Percentiles rank a stretch among this genome's conserved stretches.
These are phyloP conservation scores for Parauchenoglanis punctatus DNA, from an alignment of 2,797 vertebrate genomes.

Conservation along the genomic window DNA sequence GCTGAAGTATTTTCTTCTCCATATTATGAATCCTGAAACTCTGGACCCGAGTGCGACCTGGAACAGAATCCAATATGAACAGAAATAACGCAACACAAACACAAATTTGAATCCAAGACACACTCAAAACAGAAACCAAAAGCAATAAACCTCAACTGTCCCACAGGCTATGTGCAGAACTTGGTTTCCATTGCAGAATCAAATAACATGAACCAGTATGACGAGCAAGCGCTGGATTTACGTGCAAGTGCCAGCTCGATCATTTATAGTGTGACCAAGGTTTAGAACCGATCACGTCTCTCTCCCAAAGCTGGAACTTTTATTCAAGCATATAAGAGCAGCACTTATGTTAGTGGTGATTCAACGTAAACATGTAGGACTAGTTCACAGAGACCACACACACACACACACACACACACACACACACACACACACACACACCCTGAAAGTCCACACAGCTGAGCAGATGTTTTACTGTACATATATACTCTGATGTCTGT, in stretches of 20 bases:
- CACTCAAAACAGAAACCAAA: slow-evolving; percentile 1
- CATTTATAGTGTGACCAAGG: background rate
- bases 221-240: background rate
- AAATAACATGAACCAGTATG: background rate
- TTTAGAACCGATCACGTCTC: background rate
- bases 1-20: background rate
- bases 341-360: background rate
- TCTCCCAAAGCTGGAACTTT: too few species aligned
- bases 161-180: background rate
- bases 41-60: background rate
- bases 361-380: background rate
- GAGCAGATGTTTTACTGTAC: background rate
- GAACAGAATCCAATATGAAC: slow-evolving; percentile 8
- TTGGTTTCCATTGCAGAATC: background rate
- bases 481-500: background rate
- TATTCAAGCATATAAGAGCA: background rate
- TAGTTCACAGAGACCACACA: background rate
- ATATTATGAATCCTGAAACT: background rate
- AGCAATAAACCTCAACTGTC: background rate
- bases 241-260: background rate
- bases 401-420: too few species aligned
- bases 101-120: background rate
- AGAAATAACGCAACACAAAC: slow-evolving; percentile 5
- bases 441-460: background rate
- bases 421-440: background rate